Percentiles rank a stretch among this genome's conserved stretches.
Evolutionary conservation across 1,140 invertebrate genomes (phyloP).

Genomic region (Heliconius congener): DNA sequence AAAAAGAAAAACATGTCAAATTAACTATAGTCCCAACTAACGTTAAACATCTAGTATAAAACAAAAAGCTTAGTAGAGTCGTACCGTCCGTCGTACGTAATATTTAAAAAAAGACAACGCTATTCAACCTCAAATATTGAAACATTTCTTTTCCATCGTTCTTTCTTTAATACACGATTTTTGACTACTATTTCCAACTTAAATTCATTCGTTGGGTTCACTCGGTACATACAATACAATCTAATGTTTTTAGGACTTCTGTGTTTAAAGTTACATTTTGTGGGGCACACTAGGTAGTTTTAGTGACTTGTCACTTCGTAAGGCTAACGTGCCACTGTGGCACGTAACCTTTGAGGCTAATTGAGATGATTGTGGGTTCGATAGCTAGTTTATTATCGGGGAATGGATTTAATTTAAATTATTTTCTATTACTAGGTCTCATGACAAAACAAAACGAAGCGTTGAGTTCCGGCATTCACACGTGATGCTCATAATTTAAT

Average conservation of each 20-base stretch:
- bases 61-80: not conserved
- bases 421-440: no score
- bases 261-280: conserved; percentile 20
- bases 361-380: no score
- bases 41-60: not conserved
- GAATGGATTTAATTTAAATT: no score
- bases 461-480: no score
- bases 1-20: not conserved
- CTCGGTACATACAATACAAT: conserved; percentile 26
- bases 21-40: not conserved
- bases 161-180: not conserved
- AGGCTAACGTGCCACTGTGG: no score
- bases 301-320: not conserved
- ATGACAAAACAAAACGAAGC: no score
- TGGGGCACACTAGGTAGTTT: not conserved
- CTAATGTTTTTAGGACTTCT: conserved; percentile 45
- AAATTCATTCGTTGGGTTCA: not conserved
- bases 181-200: conserved; percentile 2
- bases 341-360: no score
- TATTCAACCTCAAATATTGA: not conserved
- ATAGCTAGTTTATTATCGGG: no score
- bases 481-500: no score
- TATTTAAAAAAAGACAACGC: not conserved
- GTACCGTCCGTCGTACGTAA: not conserved
- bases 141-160: not conserved